Percentiles rank a stretch among this genome's conserved stretches.
Conservation (phyloP, 2,113 vertebrate species). For the Phrynosoma blainvillii region DNA sequence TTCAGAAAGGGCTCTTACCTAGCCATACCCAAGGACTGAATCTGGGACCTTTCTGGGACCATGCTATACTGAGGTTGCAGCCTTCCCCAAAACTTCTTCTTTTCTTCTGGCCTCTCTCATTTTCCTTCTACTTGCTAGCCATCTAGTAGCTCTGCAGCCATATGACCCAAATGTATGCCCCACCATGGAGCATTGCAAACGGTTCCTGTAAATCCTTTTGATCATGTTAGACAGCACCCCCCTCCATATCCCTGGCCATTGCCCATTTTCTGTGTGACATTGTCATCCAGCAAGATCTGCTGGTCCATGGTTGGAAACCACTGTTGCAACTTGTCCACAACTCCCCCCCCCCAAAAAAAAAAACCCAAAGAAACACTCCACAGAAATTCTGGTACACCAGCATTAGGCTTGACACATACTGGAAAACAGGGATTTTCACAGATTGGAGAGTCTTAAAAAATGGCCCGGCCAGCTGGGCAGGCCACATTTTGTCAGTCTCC, state of each 20-base stretch:
- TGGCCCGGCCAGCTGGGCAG: too few relatives aligned
- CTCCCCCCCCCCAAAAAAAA: too few relatives aligned
- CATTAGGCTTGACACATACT: too few relatives aligned
- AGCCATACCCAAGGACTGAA: neutral
- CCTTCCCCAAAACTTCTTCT: neutral
- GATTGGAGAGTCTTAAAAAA: too few relatives aligned
- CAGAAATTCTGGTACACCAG: neutral
- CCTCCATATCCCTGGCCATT: neutral
- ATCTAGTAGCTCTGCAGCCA: neutral
- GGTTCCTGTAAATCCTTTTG: neutral
- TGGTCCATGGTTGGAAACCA: too few relatives aligned
- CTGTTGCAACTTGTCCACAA: too few relatives aligned
- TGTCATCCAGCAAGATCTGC: too few relatives aligned
- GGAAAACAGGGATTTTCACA: too few relatives aligned
- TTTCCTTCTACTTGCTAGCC: neutral
- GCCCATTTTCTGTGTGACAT: too few relatives aligned
- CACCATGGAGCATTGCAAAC: neutral
- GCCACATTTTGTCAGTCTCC: too few relatives aligned
- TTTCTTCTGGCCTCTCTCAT: neutral
- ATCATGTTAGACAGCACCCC: neutral
- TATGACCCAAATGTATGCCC: neutral
- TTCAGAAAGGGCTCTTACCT: neutral
- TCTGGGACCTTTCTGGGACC: neutral
- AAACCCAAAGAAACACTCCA: too few relatives aligned
- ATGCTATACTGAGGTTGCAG: neutral